Evolutionary conservation across 1,140 invertebrate species (phyloP), one percentile per base, ranked within the genome.

Genomic region (Heliothis subflexa): DNA sequence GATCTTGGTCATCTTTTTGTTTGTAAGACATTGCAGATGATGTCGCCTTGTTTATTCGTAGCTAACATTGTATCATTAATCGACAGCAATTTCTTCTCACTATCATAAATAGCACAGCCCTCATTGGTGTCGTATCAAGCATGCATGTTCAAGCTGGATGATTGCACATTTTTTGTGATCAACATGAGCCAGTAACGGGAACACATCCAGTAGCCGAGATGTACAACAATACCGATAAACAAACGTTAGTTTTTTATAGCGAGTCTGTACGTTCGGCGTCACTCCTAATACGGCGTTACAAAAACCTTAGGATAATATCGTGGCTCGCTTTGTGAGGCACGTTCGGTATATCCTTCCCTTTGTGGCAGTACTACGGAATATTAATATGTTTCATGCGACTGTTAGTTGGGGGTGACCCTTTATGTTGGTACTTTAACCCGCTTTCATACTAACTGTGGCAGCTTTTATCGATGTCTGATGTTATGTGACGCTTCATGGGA

Each of bases 341-440:
- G 90, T 92, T 88, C 90, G 66, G 78, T 28, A 76, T 80, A 85
- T 89, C 85, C 89, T 88, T 86, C 85, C 86, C 82, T 87, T 91
- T 91, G 88, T 92, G 78, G 73, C 78, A 62, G 18, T 47, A 68
- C 74, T 28, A 57, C 18, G 74, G 59, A 75, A 75, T 75, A 75
- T 75, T 75, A 75, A 75, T 75, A 33, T 47, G 66, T 64, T 50
- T 75, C 49, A 75, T 75, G 72, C 62, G 55, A 70, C n/a, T 70
- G 25, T 25, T 45, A 70, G 47, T 25, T 49, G 47, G 12, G 47
- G 47, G 47, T 25, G 47, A 49, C 66, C 66, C 14, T 52, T 70
- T 50, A 28, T 68, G 25, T 11, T 45, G 11, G 47, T 50, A 28
- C 62, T 47, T 50, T 70, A 52, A 70, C 66, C 66, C 66, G 21